Evolutionary conservation across 2,113 vertebrate genomes (phyloP).

Genomic region (Prionailurus bengalensis): DNA sequence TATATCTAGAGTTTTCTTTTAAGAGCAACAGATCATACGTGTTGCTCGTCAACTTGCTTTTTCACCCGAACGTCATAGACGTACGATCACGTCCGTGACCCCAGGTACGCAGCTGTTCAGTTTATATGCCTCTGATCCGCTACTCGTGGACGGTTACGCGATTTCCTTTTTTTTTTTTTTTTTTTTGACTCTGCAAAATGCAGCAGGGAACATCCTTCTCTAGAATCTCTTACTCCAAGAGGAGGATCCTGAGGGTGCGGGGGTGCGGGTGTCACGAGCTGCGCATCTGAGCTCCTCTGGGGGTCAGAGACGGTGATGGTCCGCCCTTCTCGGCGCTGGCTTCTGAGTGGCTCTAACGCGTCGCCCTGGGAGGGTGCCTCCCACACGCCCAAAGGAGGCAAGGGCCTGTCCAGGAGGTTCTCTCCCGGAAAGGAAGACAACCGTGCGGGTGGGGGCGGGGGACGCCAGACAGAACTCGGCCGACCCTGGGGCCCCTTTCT

Average conservation of each 20-base stretch:
- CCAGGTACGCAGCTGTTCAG: no score
- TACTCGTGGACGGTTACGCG: not conserved
- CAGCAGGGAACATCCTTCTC: not conserved
- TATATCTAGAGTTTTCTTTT: not conserved
- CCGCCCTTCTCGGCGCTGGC: not conserved
- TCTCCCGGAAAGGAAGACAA: not conserved
- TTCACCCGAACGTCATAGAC: not conserved
- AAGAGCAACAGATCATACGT: not conserved
- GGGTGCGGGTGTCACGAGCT: rapidly evolving
- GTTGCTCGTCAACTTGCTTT: not conserved
- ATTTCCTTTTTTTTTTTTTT: not conserved
- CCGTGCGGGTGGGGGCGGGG: not conserved
- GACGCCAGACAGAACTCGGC: no score
- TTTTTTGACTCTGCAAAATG: not conserved
- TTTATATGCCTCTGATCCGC: not conserved
- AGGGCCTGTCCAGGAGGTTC: not conserved
- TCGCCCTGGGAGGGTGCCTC: not conserved
- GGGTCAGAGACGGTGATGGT: not conserved
- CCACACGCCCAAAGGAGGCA: not conserved
- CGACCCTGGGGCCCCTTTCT: not conserved
- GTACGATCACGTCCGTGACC: rapidly evolving
- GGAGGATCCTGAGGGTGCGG: not conserved
- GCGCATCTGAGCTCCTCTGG: not conserved
- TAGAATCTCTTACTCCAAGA: not conserved
- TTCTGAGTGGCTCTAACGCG: not conserved